These are phyloP conservation scores for Tauraco erythrolophus DNA, from an alignment of 2,113 vertebrate genomes.

Conservation along the genomic window DNA sequence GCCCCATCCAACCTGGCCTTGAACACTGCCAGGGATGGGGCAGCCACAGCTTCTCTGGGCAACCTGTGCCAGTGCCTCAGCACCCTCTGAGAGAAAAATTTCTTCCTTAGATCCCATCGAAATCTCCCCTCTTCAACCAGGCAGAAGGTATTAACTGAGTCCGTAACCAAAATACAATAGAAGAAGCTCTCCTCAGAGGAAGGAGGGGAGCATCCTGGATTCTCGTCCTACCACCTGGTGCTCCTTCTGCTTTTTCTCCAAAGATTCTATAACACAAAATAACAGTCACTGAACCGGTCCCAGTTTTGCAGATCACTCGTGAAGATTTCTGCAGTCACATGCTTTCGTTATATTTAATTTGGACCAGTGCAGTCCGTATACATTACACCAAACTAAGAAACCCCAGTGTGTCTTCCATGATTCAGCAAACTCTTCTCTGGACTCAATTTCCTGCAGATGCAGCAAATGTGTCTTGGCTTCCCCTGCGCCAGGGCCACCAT, in stretches of 20 bases:
- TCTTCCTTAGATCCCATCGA: too few species aligned
- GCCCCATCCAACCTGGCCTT: too few species aligned
- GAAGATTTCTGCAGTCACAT: not conserved
- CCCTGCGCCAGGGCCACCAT: not conserved
- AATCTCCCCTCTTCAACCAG: too few species aligned
- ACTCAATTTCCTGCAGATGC: not conserved
- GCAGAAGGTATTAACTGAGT: not conserved
- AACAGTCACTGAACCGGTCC: not conserved
- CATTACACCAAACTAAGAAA: not conserved
- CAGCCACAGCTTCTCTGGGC: too few species aligned
- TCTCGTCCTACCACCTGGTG: not conserved
- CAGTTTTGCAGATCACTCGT: not conserved
- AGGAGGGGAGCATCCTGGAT: not conserved
- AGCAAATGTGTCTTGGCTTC: not conserved
- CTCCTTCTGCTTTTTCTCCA: not conserved
- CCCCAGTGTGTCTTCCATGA: accelerated
- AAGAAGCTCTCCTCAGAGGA: not conserved
- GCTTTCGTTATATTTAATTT: not conserved
- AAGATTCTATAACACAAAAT: not conserved
- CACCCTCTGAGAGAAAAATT: too few species aligned
- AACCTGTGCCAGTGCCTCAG: too few species aligned
- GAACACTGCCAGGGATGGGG: too few species aligned
- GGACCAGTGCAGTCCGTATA: not conserved
- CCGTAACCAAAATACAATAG: not conserved
- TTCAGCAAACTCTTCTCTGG: not conserved